Conservation (phyloP, 2,113 vertebrate species). For the Myiozetetes cayanensis region DNA sequence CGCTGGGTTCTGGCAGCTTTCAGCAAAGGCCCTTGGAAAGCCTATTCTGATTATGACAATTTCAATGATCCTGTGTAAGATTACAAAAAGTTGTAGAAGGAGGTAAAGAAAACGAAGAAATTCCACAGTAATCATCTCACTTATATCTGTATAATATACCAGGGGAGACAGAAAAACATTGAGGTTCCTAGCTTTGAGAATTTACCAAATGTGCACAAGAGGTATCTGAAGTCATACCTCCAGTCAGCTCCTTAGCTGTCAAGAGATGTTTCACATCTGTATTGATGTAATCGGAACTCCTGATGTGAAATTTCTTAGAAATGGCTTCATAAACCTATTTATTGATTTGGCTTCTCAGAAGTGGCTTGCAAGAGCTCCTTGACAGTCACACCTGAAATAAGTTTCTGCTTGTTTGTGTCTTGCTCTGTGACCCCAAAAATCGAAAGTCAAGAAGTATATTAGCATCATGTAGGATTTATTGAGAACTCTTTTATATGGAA, state of each 20-base stretch:
- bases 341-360: background rate
- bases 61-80: background rate
- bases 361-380: background rate
- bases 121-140: background rate
- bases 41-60: background rate
- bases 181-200: background rate
- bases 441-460: background rate
- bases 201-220: background rate
- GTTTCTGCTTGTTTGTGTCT: background rate
- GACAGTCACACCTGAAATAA: background rate
- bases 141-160: background rate
- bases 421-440: background rate
- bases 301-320: background rate
- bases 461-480: background rate
- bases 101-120: background rate
- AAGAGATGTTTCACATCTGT: background rate
- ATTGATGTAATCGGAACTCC: background rate
- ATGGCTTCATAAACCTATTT: background rate
- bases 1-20: background rate
- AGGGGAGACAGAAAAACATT: background rate
- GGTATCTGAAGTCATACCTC: background rate
- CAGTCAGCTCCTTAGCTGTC: background rate
- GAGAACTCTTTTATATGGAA: background rate
- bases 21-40: background rate
- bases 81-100: background rate